phyloP scores from a whole-genome alignment of 2,888 invertebrate species.

The Nomada flava region DNA sequence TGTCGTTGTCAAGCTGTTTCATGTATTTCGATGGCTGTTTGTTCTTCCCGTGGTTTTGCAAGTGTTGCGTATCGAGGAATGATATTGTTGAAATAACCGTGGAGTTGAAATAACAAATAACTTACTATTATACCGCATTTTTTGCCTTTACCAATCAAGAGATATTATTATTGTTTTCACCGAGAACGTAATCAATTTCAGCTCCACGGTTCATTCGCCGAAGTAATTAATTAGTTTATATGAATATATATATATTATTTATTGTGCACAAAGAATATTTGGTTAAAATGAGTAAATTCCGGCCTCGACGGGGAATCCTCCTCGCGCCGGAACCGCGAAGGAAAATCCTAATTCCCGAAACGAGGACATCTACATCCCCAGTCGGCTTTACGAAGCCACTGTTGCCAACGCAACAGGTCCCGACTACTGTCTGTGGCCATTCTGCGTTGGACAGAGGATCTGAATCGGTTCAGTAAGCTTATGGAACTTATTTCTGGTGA shows the following conservation, averaged over 20 bases:
- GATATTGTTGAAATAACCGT: too few species aligned
- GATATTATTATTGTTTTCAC: too few species aligned
- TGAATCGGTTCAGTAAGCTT: slow-evolving; percentile 16
- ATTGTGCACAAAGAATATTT: too few species aligned
- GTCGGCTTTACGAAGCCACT: background rate
- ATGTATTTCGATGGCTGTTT: background rate
- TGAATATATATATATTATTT: too few species aligned
- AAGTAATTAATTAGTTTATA: too few species aligned
- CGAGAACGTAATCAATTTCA: too few species aligned
- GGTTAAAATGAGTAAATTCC: background rate
- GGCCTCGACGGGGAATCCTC: background rate
- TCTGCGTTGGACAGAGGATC: slow-evolving; percentile 15
- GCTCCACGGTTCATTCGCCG: too few species aligned
- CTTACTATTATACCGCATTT: too few species aligned
- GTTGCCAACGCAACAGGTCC: slow-evolving; percentile 23
- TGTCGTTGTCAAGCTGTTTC: background rate
- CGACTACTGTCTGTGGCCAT: slow-evolving; percentile 20
- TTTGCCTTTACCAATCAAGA: too few species aligned
- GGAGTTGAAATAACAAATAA: too few species aligned
- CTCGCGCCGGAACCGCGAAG: too few species aligned
- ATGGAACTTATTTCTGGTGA: slow-evolving; percentile 23
- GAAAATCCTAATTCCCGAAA: slow-evolving; percentile 6
- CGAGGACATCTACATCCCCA: background rate
- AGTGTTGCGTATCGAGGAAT: too few species aligned
- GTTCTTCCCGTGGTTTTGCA: background rate